Conservation (phyloP, 2,888 invertebrate genomes). For the Tetanocera ferruginea region DNA sequence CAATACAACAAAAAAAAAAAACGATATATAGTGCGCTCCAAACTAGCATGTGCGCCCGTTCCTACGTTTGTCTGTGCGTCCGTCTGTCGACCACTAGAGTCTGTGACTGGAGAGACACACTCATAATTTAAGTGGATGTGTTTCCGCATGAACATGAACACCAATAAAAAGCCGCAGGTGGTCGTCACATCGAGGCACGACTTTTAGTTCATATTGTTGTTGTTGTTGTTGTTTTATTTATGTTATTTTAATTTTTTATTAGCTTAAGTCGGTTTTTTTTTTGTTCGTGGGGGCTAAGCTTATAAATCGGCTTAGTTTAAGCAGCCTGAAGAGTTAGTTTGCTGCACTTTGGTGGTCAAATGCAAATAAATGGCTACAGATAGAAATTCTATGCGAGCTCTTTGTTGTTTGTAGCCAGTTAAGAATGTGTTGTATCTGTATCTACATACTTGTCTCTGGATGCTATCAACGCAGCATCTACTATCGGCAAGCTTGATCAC, state of each 20-base stretch:
- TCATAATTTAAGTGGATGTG: slow-evolving; percentile 45
- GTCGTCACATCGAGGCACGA: slow-evolving; percentile 45
- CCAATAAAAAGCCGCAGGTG: slow-evolving; percentile 54
- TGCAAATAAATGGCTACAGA: slow-evolving; percentile 2
- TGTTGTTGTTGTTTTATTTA: not conserved
- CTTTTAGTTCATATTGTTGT: slow-evolving; percentile 5
- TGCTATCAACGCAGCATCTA: slow-evolving; percentile 20
- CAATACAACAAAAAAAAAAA: not conserved
- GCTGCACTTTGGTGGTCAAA: slow-evolving; percentile 11
- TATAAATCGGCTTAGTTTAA: not conserved
- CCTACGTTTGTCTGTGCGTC: too few relatives aligned
- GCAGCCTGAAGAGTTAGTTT: not conserved
- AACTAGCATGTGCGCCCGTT: not conserved
- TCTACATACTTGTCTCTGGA: not conserved
- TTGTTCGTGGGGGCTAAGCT: not conserved
- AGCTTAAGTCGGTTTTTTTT: not conserved
- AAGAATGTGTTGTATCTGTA: not conserved
- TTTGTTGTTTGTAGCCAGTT: slow-evolving; percentile 5
- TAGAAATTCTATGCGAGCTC: not conserved
- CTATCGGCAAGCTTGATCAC: not conserved
- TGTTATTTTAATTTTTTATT: too few relatives aligned
- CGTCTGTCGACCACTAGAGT: not conserved
- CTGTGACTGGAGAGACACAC: slow-evolving; percentile 22
- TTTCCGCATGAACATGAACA: slow-evolving; percentile 49
- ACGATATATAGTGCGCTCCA: not conserved